Evolutionary conservation across 2,888 invertebrate species (phyloP), one percentile per base, ranked within the genome.

Genomic region (Keiferia lycopersicella): DNA sequence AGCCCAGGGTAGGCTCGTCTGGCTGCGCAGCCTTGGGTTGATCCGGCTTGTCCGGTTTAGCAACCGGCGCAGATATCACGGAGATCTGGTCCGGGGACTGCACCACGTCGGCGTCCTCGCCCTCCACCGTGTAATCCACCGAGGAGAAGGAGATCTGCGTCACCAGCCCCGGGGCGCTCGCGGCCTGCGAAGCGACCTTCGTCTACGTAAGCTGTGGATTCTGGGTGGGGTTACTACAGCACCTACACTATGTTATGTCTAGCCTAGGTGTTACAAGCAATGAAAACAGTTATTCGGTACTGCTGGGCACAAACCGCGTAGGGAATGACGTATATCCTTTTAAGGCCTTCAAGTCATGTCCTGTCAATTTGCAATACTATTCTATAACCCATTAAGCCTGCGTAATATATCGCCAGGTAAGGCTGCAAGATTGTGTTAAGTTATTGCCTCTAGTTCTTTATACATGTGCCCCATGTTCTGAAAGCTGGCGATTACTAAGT

Each of bases 91-190:
- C 95, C 0, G 95, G 95, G 0, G 95, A 95, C 79, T 95, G 95
- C 61, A 94, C 93, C 8, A 91, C 88, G 69, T 93, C 94, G 61
- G 95, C 96, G 73, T 96, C 96, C 80, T 96, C 96, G 68, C 96
- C 96, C 81, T 97, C 96, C 70, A 97, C 95, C 8, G 97, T 97
- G 85, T 98, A 98, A 88, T 98, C 98, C 68, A 98, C 97, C 10
- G 98, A 97, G 50, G 97, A 97, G 88, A 98, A 98, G 12, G 97
- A 98, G 72, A 98, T 97, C 84, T 97, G 97, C 62, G 96, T 94
- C 63, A 95, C 94, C 68, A 97, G 91, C 65, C 95, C 94, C 1
- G 95, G 82, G 70, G 92, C 79, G 64, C 80, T 84, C n/a, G 87
- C 80, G 16, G 80, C 74, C 89, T 87, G 73, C 20, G 18, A 39